Percentiles rank a stretch among this genome's conserved stretches.
phyloP scores from a whole-genome alignment of 2,888 invertebrate species.

The Hylaea fasciaria region DNA sequence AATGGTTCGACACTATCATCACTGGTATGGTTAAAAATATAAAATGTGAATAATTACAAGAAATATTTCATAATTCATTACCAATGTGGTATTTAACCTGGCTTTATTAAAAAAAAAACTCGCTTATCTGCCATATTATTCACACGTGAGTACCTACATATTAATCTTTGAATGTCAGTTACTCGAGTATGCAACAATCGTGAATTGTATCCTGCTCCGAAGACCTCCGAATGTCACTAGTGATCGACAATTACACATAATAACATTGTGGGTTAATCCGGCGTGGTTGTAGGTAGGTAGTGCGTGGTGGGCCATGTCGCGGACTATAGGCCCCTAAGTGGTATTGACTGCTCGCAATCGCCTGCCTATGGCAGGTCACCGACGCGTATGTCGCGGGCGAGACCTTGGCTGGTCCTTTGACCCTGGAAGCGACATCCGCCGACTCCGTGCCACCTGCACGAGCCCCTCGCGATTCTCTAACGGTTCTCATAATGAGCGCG shows the following conservation, averaged over 20 bases:
- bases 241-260: conserved; percentile 5
- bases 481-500: conserved; percentile 21
- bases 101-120: conserved; percentile 3
- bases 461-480: conserved; percentile 54
- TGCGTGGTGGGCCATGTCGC: conserved; percentile 4
- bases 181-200: conserved; percentile 1
- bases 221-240: conserved; percentile 30
- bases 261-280: conserved; percentile 23
- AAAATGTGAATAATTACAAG: neutral
- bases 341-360: conserved; percentile 52
- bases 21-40: neutral
- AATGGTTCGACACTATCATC: conserved; percentile 5
- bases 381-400: conserved; percentile 69
- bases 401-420: conserved; percentile 80
- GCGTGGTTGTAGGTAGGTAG: conserved; percentile 3
- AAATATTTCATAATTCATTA: neutral
- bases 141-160: conserved; percentile 1
- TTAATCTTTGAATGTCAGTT: conserved; percentile 8
- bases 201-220: conserved; percentile 14
- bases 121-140: neutral
- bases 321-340: conserved; percentile 6
- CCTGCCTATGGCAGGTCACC: conserved; percentile 62
- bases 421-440: conserved; percentile 67
- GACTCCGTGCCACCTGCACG: conserved; percentile 69
- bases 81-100: neutral